Evolutionary conservation across 37 sponge, comb jelly and placozoan genomes (phyloP), one percentile per base, ranked within the genome.

Genomic region (Axinella damicornis): DNA sequence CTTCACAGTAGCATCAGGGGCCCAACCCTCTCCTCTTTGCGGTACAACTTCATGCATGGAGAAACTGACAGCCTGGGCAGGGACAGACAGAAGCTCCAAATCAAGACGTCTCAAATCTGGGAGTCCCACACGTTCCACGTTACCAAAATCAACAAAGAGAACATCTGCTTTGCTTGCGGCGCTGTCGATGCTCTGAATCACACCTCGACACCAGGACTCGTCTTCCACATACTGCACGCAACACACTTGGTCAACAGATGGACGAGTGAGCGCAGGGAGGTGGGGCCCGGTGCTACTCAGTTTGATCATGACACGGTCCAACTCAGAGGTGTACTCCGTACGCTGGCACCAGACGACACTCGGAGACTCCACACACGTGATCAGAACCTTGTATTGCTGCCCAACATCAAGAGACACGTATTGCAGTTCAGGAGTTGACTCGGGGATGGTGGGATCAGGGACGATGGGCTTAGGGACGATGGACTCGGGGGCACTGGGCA

Each of bases 91-190:
- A 21, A 82, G 72, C 4, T 85, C 78, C 0, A 40, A 36, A 2
- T 38, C 65, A 32, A 95, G 78, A 0, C 53, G 28, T 15, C 36
- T 62, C 40, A 94, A 25, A 12, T 63, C 69, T 28, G 78, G 24
- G 19, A 62, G 39, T 15, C 83, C 24, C 0, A 83, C 69, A 27
- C 14, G 30, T 58, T 87, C 95, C 22, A 24, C 58, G 76, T 94
- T 94, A 19, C 95, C 95, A 81, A 63, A 94, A 59, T 94, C 95
- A 66, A 94, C 88, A 78, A 75, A 94, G 0, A 83, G 59, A 14
- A 94, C 88, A 32, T 65, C 36, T 35, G 83, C 91, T 33, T 34
- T 58, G 31, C 40, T 36, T 11, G 56, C 24, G 11, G 59, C 1
- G 36, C 17, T 9, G 30, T 85, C 39, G 5, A 84, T 53, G 24